Base-by-base conservation (phyloP, 2,113 vertebrate species). In the human region DNA sequence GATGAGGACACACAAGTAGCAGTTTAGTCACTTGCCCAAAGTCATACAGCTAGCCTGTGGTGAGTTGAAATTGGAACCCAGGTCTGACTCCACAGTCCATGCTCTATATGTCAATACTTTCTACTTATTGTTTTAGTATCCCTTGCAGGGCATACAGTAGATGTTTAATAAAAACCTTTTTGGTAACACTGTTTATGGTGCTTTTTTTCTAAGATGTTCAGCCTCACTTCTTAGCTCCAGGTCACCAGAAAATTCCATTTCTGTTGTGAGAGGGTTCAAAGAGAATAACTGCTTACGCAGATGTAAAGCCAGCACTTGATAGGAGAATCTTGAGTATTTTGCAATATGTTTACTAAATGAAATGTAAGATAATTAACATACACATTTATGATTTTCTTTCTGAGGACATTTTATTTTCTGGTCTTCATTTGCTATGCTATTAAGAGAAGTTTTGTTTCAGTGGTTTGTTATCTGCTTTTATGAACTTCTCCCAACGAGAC, bases 401-500 rank as follows among this genome's bases (percentile, higher is more conserved):
- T 14, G 94, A 97, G 78, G 95, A 18, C 55, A 93, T 61, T n/a
- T 96, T 97, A 68, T 96, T 82, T 93, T 89, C 89, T 93, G 87
- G 93, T 94, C 73, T 98, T 80, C 78, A 97, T 98, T 79, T 97
- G 90, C 57, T 93, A 50, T 84, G 97, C 96, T 98, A 94, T 97
- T 98, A 97, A 96, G 97, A 90, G 93, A 97, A 98, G 96, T 98
- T 98, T 98, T 97, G 98, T 97, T 98, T 98, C 98, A 98, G 96
- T 98, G 96, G 94, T 75, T 95, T 97, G 82, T 98, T 97, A 92
- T 90, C 96, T 98, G 86, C 98, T 95, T 99, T 98, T 98, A 98
- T 97, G 98, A 98, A 98, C 97, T 95, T 98, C 97, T 96, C 23
- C 97, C 98, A 96, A 61, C 3, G 38, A 97, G 97, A 64, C 85